phyloP scores from a whole-genome alignment of 2,797 vertebrate species.

The Mergus octosetaceus region DNA sequence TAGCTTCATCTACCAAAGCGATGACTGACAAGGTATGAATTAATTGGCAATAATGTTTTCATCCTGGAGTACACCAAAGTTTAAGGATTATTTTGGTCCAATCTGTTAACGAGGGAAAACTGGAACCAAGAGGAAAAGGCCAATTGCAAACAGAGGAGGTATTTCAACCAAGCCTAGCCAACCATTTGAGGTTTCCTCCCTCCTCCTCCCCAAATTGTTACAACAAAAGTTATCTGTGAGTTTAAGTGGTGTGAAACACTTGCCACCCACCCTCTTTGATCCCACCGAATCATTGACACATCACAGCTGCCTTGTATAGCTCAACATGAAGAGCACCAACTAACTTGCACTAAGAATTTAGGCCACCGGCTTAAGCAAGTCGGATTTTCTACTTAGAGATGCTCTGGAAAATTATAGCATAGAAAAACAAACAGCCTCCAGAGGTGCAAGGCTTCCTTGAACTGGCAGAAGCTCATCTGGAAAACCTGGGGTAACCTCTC shows the following conservation, averaged over 20 bases:
- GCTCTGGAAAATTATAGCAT: not conserved
- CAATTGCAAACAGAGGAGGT: constrained; percentile 10
- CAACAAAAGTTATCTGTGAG: constrained; percentile 6
- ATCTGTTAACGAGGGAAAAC: constrained; percentile 5
- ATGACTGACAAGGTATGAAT: not conserved
- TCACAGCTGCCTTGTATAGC: not conserved
- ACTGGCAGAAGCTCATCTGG: not conserved
- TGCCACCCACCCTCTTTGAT: not conserved
- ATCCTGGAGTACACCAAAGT: not conserved
- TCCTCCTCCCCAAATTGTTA: not conserved
- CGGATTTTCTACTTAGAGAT: not conserved
- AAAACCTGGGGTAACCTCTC: not conserved
- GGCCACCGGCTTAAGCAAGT: not conserved
- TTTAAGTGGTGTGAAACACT: not conserved
- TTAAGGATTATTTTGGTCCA: not conserved
- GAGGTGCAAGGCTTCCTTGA: not conserved
- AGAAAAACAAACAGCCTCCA: not conserved
- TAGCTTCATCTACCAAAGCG: not conserved
- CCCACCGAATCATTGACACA: not conserved
- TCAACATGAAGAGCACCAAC: not conserved
- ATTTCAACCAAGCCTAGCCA: not conserved
- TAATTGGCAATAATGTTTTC: not conserved
- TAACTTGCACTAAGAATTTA: not conserved
- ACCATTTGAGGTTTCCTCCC: constrained; percentile 24
- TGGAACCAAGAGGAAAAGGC: constrained; percentile 14